Evolutionary conservation across 2,113 vertebrate species (phyloP), one percentile per base, ranked within the genome.

Genomic region (Micromys minutus): DNA sequence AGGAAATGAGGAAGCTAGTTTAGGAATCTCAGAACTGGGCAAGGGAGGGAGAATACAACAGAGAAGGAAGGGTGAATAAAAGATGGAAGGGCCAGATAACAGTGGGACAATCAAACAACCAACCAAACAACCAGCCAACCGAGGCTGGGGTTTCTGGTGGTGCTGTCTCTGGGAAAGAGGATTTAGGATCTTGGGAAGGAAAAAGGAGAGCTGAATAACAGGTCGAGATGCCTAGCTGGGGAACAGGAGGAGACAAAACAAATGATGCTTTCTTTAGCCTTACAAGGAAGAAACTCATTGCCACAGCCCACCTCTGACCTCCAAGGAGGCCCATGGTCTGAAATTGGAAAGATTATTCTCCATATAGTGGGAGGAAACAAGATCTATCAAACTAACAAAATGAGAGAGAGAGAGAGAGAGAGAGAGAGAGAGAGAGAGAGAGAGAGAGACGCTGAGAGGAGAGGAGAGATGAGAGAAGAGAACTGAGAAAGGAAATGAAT

Each of bases 321-420:
- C 39, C 17, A 65, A 80, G 1, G 0, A 65, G 34, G 22, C 19
- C 39, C 72, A 3, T 36, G 21, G 47, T 94, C 76, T 71, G 2
- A 89, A 93, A 79, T 13, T 67, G 34, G 39, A 77, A 74, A 86
- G 26, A 1, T 65, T 52, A 52, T 95, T 79, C 94, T 79, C 22
- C 52, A 12, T 84, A 10, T 59, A 85, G 90, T 22, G 26, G 21
- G 45, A 95, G 5, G 50, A 74, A 87, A 90, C 2, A 89, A 80
- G 55, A 91, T 83, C 22, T 79, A 9, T 71, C 81, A 21, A 81
- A 80, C 65, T 3, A 86, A 95, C 31, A 81, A 52, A 84, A 15
- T 22, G 7, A 13, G 79, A 63, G 10, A 29, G 15, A 13, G 36
- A 9, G 19, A 15, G 34, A 3, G 10, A 80, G 79, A n/a, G 50